Percentiles rank a stretch among this genome's conserved stretches.
Evolutionary conservation across 2,113 vertebrate genomes (phyloP).

Genomic region (Ictalurus furcatus): DNA sequence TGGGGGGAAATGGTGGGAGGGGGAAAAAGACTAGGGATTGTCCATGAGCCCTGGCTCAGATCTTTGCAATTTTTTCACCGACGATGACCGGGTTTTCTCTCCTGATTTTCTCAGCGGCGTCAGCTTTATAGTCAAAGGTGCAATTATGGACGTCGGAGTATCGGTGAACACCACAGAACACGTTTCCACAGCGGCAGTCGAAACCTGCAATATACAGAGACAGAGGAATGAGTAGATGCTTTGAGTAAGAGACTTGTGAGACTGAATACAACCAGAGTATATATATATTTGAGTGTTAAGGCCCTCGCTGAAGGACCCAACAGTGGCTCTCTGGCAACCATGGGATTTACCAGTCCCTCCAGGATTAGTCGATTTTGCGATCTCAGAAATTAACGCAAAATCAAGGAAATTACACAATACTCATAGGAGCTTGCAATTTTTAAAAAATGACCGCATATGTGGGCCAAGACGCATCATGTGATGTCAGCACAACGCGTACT

Average conservation of each 20-base stretch:
- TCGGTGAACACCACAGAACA: conserved; percentile 84
- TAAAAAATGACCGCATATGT: too few relatives aligned
- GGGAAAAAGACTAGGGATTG: conserved; percentile 63
- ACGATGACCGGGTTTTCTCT: conserved; percentile 90
- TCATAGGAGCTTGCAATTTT: too few relatives aligned
- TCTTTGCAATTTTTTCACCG: conserved; percentile 90
- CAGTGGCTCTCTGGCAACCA: not conserved
- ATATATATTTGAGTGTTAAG: not conserved
- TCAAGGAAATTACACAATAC: too few relatives aligned
- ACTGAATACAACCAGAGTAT: not conserved
- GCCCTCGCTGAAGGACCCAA: too few relatives aligned
- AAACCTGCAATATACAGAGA: conserved; percentile 76
- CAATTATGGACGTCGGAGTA: conserved; percentile 88
- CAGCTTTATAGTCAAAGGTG: conserved; percentile 89
- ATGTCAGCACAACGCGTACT: too few relatives aligned
- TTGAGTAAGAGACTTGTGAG: not conserved
- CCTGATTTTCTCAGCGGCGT: conserved; percentile 88
- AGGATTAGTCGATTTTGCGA: too few relatives aligned
- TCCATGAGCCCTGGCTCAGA: conserved; percentile 73
- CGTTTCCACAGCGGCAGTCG: conserved; percentile 84
- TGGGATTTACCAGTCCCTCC: not conserved
- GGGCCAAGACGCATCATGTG: too few relatives aligned
- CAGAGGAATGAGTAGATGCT: not conserved
- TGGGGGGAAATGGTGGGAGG: conserved; percentile 66
- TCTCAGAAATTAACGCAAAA: too few relatives aligned